phyloP scores from a whole-genome alignment of 2,113 vertebrate species.

The Nasalis larvatus region DNA sequence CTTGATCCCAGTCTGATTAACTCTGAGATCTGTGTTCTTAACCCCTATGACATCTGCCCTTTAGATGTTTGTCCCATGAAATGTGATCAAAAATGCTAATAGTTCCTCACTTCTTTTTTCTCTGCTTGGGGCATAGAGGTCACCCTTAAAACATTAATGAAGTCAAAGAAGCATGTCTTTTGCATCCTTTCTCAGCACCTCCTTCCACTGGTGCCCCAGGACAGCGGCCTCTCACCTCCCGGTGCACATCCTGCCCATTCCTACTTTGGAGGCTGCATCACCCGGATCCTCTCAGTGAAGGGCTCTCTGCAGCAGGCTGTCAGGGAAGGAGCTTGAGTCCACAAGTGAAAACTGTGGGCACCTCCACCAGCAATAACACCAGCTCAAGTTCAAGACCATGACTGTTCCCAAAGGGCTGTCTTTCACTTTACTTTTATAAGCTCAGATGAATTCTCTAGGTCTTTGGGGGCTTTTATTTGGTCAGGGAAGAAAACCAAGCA shows the following conservation, averaged over 20 bases:
- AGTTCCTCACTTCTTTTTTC: neutral
- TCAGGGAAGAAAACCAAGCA: neutral
- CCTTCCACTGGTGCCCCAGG: neutral
- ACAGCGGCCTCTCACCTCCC: neutral
- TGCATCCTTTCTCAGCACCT: rapidly evolving
- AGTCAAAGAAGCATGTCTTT: neutral
- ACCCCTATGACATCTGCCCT: rapidly evolving
- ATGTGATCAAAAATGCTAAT: rapidly evolving
- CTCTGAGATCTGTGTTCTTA: rapidly evolving
- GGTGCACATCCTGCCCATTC: rapidly evolving
- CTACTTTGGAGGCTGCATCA: neutral
- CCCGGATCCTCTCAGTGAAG: rapidly evolving
- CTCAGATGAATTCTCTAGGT: neutral
- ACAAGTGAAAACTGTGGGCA: rapidly evolving
- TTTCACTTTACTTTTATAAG: neutral
- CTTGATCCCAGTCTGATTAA: rapidly evolving
- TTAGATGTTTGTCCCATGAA: rapidly evolving
- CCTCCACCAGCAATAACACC: no score
- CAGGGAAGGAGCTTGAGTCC: rapidly evolving
- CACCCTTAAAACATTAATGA: neutral
- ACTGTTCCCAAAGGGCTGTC: neutral
- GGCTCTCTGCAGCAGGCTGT: rapidly evolving
- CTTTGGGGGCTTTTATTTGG: neutral
- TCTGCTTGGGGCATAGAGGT: neutral
- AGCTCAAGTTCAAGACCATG: neutral